phyloP scores from a whole-genome alignment of 2,888 invertebrate species.

The Atherix ibis region DNA sequence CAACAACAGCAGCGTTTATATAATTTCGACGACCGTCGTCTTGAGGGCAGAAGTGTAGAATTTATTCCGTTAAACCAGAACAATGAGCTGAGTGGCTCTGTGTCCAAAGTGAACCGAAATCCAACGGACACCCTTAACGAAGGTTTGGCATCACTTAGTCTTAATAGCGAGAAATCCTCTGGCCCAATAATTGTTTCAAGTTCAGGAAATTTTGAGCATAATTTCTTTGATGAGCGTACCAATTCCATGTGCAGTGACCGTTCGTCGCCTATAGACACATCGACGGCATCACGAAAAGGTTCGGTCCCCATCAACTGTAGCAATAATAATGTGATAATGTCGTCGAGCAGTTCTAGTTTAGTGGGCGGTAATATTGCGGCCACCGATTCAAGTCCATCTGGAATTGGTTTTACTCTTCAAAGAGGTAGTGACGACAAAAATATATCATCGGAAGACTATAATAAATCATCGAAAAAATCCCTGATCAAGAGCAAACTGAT shows the following conservation, averaged over 20 bases:
- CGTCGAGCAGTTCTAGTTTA: neutral
- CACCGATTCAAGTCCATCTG: neutral
- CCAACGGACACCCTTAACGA: no score
- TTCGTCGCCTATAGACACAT: conserved; percentile 18
- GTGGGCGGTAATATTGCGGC: neutral
- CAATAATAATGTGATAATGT: neutral
- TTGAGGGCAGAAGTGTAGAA: neutral
- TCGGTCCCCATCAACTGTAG: conserved; percentile 18
- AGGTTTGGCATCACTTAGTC: conserved; percentile 11
- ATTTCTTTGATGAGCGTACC: conserved; percentile 12
- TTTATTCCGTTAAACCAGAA: conserved; percentile 3
- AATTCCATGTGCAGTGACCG: conserved; percentile 23
- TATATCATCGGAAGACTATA: neutral
- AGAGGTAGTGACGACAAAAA: neutral
- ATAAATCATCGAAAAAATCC: neutral
- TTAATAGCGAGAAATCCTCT: conserved; percentile 3
- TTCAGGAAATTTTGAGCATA: no score
- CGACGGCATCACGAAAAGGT: conserved; percentile 25
- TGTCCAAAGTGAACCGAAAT: no score
- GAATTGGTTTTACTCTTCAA: no score
- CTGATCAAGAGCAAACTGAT: neutral
- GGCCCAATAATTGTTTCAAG: conserved; percentile 3
- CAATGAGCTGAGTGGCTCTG: no score
- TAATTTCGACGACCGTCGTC: neutral
- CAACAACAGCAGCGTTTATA: no score